These are phyloP conservation scores for Galago senegalensis DNA, from an alignment of 2,797 vertebrate genomes.

Conservation along the genomic window DNA sequence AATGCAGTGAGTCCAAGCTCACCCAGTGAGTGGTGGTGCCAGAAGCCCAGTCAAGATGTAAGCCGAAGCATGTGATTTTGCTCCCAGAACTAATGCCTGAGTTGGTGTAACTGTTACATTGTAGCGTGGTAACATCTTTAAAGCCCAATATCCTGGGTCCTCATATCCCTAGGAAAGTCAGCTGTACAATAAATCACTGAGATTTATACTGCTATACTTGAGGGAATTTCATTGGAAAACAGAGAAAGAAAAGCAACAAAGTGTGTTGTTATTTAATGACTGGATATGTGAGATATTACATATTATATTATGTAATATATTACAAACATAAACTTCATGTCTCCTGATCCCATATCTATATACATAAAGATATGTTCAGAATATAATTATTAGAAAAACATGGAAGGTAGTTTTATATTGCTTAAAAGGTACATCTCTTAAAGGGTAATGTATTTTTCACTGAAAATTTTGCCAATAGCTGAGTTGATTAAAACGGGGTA, in stretches of 20 bases:
- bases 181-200: not conserved
- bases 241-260: not conserved
- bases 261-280: not conserved
- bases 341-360: not conserved
- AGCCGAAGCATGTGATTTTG: not conserved
- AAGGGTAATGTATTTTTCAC: not conserved
- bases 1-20: not conserved
- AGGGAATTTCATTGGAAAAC: not conserved
- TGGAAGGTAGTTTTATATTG: not conserved
- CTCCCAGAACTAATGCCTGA: not conserved
- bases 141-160: not conserved
- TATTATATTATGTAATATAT: too few species aligned
- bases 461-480: not conserved
- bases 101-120: not conserved
- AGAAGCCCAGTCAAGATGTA: not conserved
- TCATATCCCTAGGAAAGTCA: too few species aligned
- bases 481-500: not conserved
- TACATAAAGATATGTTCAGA: constrained; percentile 36
- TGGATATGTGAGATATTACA: not conserved
- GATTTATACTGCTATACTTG: not conserved
- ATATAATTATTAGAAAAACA: not conserved
- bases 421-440: constrained; percentile 19
- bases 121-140: not conserved
- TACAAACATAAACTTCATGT: not conserved
- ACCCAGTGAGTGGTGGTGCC: not conserved